phyloP scores from a whole-genome alignment of 1,140 invertebrate genomes.

The Trichogramma pretiosum region DNA sequence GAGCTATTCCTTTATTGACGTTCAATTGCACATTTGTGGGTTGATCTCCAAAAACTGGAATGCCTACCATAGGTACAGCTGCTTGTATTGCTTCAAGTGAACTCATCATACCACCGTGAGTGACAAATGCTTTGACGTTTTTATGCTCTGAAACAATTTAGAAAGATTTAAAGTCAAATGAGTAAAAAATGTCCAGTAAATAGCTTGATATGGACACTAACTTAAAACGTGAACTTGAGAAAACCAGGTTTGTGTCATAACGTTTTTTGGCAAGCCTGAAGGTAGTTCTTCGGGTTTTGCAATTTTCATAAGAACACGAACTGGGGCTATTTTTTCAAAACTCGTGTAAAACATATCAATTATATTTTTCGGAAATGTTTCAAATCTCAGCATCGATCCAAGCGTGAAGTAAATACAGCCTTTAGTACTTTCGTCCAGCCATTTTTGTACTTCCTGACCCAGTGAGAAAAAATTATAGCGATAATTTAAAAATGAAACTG shows the following conservation, averaged over 20 bases:
- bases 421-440: constrained; percentile 55
- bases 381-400: constrained; percentile 61
- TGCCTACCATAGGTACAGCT: constrained; percentile 59
- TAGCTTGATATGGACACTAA: constrained; percentile 18
- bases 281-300: constrained; percentile 27
- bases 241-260: constrained; percentile 54
- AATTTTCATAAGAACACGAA: constrained; percentile 30
- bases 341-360: constrained; percentile 24
- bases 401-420: constrained; percentile 66
- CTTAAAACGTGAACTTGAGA: constrained; percentile 49
- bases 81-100: constrained; percentile 57
- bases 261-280: constrained; percentile 48
- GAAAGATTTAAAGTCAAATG: no score
- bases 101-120: constrained; percentile 60
- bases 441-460: constrained; percentile 53
- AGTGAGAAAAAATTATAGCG: no score
- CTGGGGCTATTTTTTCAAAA: constrained; percentile 28
- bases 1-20: constrained; percentile 20
- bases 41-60: constrained; percentile 61
- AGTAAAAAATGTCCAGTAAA: no score
- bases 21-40: constrained; percentile 45
- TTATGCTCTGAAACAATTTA: constrained; percentile 53
- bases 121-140: constrained; percentile 59
- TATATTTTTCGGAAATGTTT: constrained; percentile 38
- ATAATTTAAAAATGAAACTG: no score